A percentile compares a stretch with the other conserved stretches of the same genome.
Conservation (phyloP, 2,113 vertebrate species). For the Sclerurus mexicanus region DNA sequence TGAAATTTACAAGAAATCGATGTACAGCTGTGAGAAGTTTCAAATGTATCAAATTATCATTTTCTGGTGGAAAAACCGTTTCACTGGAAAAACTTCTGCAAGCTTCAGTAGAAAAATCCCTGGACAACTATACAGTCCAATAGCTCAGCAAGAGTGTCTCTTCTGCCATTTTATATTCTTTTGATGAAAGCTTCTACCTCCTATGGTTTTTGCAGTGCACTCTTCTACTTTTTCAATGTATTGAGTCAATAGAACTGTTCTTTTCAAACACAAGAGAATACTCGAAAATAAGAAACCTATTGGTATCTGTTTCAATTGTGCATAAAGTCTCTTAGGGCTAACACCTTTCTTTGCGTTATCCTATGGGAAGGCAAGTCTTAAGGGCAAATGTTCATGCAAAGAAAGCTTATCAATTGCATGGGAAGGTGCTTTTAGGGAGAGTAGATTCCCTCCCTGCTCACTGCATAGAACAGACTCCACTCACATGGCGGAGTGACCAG, state of each 20-base stretch:
- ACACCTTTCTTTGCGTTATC: not conserved
- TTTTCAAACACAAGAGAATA: constrained; percentile 21
- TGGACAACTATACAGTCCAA: constrained; percentile 35
- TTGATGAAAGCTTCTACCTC: constrained; percentile 48
- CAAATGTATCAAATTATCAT: constrained; percentile 39
- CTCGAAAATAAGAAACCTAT: not conserved
- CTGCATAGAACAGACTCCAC: not conserved
- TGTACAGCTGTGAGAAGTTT: constrained; percentile 23
- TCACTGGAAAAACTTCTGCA: constrained; percentile 21
- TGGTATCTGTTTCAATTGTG: constrained; percentile 3
- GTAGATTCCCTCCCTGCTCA: not conserved
- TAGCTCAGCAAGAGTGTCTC: constrained; percentile 20
- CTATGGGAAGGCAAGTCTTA: not conserved
- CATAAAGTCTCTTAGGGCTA: not conserved
- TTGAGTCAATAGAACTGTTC: constrained; percentile 12
- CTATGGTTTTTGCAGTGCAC: constrained; percentile 8
- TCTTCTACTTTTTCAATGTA: not conserved
- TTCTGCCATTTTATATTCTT: constrained; percentile 48
- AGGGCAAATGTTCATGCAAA: not conserved
- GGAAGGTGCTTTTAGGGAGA: not conserved
- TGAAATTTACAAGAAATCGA: constrained; percentile 22
- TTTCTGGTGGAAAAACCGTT: constrained; percentile 38
- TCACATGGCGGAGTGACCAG: not conserved
- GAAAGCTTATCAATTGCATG: not conserved
- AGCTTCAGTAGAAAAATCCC: constrained; percentile 21